Conservation (phyloP, 2,888 invertebrate species). For the Macaria notata region DNA sequence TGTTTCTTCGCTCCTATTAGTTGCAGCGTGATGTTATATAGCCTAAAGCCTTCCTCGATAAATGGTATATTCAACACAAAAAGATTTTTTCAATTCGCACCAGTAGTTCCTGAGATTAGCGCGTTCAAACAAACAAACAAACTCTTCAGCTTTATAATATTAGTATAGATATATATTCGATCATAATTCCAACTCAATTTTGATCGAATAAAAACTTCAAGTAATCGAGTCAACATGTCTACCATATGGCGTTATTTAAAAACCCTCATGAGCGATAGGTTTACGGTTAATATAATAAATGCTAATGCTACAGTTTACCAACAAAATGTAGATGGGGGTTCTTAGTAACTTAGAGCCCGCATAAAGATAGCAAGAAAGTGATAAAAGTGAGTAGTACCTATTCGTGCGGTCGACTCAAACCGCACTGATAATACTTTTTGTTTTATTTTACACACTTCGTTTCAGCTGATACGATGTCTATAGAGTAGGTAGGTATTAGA, state of each 20-base stretch:
- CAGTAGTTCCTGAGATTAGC: no score
- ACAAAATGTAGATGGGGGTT: constrained; percentile 63
- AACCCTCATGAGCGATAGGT: constrained; percentile 48
- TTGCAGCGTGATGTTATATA: no score
- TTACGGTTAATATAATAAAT: constrained; percentile 1
- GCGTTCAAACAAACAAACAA: no score
- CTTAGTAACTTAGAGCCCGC: constrained; percentile 46
- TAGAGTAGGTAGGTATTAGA: neutral
- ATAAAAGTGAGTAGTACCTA: constrained; percentile 29
- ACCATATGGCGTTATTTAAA: constrained; percentile 47
- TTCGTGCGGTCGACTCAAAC: constrained; percentile 14
- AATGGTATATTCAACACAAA: no score
- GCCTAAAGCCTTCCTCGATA: no score
- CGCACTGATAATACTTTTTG: constrained; percentile 8
- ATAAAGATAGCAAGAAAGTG: constrained; percentile 35
- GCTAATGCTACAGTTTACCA: constrained; percentile 38
- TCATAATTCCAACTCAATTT: no score
- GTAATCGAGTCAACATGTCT: constrained; percentile 40
- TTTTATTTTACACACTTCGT: constrained; percentile 1
- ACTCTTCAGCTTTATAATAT: no score
- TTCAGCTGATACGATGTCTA: neutral
- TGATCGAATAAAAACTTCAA: no score
- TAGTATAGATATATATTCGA: no score
- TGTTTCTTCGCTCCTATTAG: no score
- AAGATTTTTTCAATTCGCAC: no score